A percentile compares a stretch with the other conserved stretches of the same genome.
Conservation (phyloP, 2,797 vertebrate species). For the Sebastes matsubarae region DNA sequence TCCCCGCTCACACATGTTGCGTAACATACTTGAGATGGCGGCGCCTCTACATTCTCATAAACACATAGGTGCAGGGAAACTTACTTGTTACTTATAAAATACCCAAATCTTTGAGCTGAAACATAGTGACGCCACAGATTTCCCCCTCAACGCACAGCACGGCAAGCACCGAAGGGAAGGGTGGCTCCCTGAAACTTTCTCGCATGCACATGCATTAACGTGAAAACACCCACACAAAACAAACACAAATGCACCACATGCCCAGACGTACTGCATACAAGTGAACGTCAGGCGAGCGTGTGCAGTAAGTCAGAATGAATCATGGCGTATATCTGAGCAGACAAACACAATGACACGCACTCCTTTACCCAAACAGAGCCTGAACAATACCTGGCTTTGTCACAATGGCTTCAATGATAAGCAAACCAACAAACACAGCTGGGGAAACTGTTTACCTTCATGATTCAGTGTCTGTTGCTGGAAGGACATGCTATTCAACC, state of each 20-base stretch:
- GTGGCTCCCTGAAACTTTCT: slow-evolving; percentile 22
- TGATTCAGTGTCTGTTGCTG: slow-evolving; percentile 12
- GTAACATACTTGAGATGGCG: neutral
- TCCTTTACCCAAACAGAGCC: slow-evolving; percentile 29
- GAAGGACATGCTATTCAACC: neutral
- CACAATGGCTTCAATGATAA: slow-evolving; percentile 18
- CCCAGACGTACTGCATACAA: neutral
- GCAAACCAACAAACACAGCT: slow-evolving; percentile 9
- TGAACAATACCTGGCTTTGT: slow-evolving; percentile 48
- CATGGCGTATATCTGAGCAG: slow-evolving; percentile 25
- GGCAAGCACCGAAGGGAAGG: slow-evolving; percentile 19
- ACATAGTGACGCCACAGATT: slow-evolving; percentile 1
- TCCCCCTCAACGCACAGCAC: slow-evolving; percentile 36
- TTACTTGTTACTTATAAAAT: neutral
- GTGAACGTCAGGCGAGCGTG: neutral
- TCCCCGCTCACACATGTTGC: neutral
- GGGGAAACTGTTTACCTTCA: slow-evolving; percentile 30
- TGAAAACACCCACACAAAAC: slow-evolving; percentile 11
- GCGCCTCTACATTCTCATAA: neutral
- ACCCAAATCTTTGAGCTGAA: neutral
- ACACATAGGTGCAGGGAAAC: neutral
- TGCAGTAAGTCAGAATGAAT: slow-evolving; percentile 18
- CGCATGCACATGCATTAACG: neutral
- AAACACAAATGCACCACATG: slow-evolving; percentile 14
- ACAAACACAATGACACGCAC: slow-evolving; percentile 26